A percentile compares a stretch with the other conserved stretches of the same genome.
Conservation (phyloP, 2,797 vertebrate species). For the Nyctibius grandis region DNA sequence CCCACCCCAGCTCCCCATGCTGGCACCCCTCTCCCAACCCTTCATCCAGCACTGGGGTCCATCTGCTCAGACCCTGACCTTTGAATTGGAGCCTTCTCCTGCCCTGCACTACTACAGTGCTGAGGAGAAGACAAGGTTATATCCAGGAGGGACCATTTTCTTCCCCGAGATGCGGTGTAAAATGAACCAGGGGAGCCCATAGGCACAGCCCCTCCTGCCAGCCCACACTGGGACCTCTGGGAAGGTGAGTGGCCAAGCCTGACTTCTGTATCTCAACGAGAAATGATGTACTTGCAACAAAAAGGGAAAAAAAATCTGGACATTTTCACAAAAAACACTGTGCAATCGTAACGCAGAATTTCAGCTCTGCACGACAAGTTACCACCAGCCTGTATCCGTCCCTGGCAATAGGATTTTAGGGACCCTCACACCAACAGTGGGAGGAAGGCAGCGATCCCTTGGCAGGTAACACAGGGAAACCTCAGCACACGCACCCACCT, state of each 20-base stretch:
- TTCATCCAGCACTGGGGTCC: neutral
- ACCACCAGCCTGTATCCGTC: fast-evolving
- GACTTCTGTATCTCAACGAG: neutral
- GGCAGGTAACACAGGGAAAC: neutral
- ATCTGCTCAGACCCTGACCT: neutral
- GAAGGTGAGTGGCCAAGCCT: neutral
- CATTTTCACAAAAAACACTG: neutral
- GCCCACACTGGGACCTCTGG: neutral
- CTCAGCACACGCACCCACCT: neutral
- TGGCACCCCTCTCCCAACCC: neutral
- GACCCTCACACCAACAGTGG: fast-evolving
- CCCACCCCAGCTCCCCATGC: fast-evolving
- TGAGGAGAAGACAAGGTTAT: neutral
- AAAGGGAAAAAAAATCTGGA: neutral
- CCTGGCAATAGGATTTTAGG: neutral
- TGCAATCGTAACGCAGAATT: fast-evolving
- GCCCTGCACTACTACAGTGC: neutral
- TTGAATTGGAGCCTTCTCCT: neutral
- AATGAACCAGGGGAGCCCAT: fast-evolving
- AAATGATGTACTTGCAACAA: neutral
- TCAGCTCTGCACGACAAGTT: neutral
- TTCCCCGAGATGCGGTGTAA: fast-evolving
- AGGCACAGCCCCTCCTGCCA: neutral
- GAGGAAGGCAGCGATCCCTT: neutral
- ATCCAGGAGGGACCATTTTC: neutral